Conservation (phyloP, 2,113 vertebrate genomes). For the Halichoeres trimaculatus region DNA sequence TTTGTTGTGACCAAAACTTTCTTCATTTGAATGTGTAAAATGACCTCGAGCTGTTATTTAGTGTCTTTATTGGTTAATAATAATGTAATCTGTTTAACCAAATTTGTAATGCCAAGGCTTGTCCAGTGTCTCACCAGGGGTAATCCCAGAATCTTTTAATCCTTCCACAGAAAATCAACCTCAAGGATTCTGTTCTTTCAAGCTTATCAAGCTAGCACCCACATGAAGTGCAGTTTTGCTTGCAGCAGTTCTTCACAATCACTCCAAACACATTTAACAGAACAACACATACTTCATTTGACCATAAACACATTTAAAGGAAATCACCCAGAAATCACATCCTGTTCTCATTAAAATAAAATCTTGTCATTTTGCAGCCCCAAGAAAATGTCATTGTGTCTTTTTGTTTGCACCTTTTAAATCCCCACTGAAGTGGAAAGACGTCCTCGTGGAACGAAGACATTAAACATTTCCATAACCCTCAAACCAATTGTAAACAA, state of each 20-base stretch:
- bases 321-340: neutral
- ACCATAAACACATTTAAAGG: neutral
- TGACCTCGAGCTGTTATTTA: too few species aligned
- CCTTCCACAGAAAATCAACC: too few species aligned
- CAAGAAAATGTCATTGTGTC: slow-evolving; percentile 6
- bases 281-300: neutral
- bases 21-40: too few species aligned
- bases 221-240: neutral
- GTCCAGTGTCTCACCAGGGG: too few species aligned
- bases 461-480: neutral
- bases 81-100: too few species aligned
- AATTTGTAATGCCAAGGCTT: too few species aligned
- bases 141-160: too few species aligned
- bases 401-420: slow-evolving; percentile 30
- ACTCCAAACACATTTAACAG: slow-evolving; percentile 4
- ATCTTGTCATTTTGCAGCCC: neutral
- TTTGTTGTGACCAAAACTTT: too few species aligned
- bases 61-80: too few species aligned
- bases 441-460: neutral
- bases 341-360: neutral
- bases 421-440: neutral
- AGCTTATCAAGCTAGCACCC: too few species aligned
- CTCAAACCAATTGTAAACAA: slow-evolving; percentile 29
- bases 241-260: neutral
- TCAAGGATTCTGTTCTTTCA: too few species aligned